A percentile compares a stretch with the other conserved stretches of the same genome.
Conservation (phyloP, 2,113 vertebrate genomes). For the Sula dactylatra region DNA sequence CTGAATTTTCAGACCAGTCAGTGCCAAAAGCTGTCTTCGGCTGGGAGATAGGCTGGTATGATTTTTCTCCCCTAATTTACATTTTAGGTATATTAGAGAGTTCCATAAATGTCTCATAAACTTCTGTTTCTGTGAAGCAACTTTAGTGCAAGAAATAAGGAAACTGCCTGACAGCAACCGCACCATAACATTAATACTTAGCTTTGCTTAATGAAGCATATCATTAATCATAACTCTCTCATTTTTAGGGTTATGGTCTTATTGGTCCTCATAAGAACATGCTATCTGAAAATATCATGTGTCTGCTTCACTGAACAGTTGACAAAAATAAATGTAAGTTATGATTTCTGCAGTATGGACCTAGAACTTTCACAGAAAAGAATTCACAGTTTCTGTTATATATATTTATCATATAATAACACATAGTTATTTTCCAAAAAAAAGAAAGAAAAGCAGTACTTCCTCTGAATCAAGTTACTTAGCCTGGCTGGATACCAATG, state of each 20-base stretch:
- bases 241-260: neutral
- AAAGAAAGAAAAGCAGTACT: neutral
- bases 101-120: neutral
- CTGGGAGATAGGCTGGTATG: neutral
- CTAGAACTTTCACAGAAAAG: neutral
- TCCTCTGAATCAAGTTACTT: neutral
- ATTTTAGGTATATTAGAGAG: neutral
- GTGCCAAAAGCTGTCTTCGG: neutral
- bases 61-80: neutral
- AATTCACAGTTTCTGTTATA: neutral
- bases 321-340: neutral
- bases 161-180: neutral
- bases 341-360: neutral
- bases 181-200: neutral
- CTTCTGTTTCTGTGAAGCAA: neutral
- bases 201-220: constrained; percentile 3
- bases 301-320: neutral
- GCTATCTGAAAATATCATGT: neutral
- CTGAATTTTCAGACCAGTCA: neutral
- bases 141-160: neutral
- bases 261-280: neutral
- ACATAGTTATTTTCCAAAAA: neutral
- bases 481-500: neutral
- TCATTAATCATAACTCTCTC: neutral
- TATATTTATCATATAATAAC: neutral